Percentiles rank a stretch among this genome's conserved stretches.
phyloP scores from a whole-genome alignment of 2,797 vertebrate species.

The Acipenser oxyrinchus region DNA sequence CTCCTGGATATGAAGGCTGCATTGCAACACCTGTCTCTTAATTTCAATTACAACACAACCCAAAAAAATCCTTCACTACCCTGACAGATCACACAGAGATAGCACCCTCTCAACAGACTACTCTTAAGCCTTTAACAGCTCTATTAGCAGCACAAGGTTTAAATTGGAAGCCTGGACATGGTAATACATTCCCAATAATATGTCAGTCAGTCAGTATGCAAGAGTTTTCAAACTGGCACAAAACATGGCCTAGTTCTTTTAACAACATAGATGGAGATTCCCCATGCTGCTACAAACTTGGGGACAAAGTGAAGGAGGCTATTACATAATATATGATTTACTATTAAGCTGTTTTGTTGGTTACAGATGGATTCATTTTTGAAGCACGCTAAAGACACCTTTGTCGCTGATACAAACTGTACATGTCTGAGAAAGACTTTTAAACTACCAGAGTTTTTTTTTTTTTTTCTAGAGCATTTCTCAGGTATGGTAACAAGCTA shows the following conservation, averaged over 20 bases:
- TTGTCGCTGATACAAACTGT: no score
- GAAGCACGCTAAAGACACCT: no score
- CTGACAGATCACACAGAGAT: constrained; percentile 6
- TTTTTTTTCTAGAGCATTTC: no score
- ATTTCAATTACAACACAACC: constrained; percentile 20
- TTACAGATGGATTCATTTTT: neutral
- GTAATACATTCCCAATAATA: constrained; percentile 30
- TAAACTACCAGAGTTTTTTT: no score
- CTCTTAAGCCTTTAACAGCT: constrained; percentile 19
- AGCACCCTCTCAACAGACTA: constrained; percentile 1
- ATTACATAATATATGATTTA: neutral
- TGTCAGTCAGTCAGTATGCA: constrained; percentile 27
- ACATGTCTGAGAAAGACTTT: no score
- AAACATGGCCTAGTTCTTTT: neutral
- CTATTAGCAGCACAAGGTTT: constrained; percentile 32
- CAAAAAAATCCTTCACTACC: constrained; percentile 15
- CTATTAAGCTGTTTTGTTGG: neutral
- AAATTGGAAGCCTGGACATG: constrained; percentile 31
- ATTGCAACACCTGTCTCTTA: constrained; percentile 35
- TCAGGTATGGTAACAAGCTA: no score
- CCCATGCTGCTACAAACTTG: neutral
- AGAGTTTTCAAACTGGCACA: no score
- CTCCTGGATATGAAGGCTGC: constrained; percentile 25
- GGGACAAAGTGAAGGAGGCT: neutral
- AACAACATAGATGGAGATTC: neutral